Evolutionary conservation across 2,797 vertebrate genomes (phyloP).

Genomic region (Gallirallus australis): DNA sequence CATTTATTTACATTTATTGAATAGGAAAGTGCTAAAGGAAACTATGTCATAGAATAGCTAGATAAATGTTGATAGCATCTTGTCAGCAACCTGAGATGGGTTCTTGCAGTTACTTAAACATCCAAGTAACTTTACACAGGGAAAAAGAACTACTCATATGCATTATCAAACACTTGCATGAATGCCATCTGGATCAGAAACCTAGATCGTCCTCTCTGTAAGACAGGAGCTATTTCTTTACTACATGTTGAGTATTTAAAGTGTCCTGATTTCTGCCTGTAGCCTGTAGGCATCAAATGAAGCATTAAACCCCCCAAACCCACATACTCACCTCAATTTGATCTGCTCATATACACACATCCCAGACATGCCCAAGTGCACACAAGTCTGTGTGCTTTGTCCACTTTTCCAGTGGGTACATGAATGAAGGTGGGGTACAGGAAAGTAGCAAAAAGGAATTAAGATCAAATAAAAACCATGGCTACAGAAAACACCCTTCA

Average conservation of each 20-base stretch:
- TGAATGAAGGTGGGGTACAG: not conserved
- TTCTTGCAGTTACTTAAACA: not conserved
- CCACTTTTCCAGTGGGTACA: not conserved
- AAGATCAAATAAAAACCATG: not conserved
- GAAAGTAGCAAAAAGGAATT: not conserved
- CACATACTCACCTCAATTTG: not conserved
- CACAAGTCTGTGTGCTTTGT: not conserved
- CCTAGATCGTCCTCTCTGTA: not conserved
- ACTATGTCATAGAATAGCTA: not conserved
- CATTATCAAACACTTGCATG: not conserved
- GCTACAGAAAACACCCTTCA: not conserved
- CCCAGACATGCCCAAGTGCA: fast-evolving
- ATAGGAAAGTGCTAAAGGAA: slow-evolving; percentile 1
- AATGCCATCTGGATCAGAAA: not conserved
- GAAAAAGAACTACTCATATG: not conserved
- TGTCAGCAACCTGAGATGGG: not conserved
- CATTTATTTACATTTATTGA: not conserved
- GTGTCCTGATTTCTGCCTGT: not conserved
- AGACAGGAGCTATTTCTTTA: not conserved
- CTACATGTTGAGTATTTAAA: not conserved
- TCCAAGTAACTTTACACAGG: not conserved
- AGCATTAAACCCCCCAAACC: not conserved
- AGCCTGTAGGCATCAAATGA: not conserved
- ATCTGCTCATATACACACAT: fast-evolving
- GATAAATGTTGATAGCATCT: not conserved